These are phyloP conservation scores for Dendrocopos noguchii DNA, from an alignment of 2,113 vertebrate genomes.

Conservation along the genomic window DNA sequence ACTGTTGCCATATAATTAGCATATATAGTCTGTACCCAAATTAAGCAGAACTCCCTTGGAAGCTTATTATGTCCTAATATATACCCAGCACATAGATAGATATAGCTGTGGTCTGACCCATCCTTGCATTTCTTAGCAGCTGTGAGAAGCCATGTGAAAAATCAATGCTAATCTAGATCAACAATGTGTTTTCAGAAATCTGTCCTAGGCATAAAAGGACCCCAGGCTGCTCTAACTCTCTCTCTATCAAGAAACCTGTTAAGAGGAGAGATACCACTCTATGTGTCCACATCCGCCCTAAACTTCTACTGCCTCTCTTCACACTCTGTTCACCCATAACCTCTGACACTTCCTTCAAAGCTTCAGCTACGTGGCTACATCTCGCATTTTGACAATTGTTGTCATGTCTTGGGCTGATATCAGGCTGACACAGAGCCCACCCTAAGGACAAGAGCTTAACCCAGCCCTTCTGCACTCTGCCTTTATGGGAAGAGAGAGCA, in stretches of 20 bases:
- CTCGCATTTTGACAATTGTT: neutral
- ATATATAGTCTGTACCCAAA: conserved; percentile 29
- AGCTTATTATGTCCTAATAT: conserved; percentile 3
- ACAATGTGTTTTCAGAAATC: neutral
- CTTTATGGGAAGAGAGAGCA: neutral
- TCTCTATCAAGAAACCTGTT: neutral
- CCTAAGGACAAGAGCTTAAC: neutral
- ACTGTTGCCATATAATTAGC: conserved; percentile 29
- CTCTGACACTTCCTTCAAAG: neutral
- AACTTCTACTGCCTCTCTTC: neutral
- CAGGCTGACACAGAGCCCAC: neutral
- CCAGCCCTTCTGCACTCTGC: neutral
- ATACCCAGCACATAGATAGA: neutral
- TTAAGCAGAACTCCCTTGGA: conserved; percentile 31
- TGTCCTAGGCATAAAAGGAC: neutral
- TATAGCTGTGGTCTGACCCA: neutral
- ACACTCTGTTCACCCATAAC: fast-evolving
- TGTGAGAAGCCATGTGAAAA: neutral
- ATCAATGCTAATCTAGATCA: neutral
- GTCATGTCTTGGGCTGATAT: neutral
- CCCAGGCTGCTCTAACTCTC: neutral
- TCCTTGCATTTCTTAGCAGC: neutral
- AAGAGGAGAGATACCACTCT: neutral
- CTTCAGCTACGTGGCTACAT: neutral
- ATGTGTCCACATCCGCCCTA: neutral